Conservation (phyloP, 2,113 vertebrate species). For the Helogale parvula region DNA sequence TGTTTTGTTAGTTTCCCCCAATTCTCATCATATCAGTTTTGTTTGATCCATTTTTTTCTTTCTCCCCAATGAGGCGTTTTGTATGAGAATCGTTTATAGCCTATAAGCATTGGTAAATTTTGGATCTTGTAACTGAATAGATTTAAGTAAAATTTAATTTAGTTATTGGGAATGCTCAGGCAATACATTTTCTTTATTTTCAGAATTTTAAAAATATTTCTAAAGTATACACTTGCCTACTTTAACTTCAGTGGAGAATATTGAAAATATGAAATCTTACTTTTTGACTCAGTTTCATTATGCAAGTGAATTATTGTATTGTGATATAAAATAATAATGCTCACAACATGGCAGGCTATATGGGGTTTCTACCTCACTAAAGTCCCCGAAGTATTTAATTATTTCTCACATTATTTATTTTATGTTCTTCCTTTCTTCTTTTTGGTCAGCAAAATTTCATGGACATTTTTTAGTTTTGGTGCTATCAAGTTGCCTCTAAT, state of each 20-base stretch:
- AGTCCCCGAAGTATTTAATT: not conserved
- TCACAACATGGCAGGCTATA: not conserved
- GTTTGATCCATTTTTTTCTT: not conserved
- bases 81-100: not conserved
- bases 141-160: slow-evolving; percentile 29
- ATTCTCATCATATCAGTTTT: slow-evolving; percentile 33
- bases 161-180: not conserved
- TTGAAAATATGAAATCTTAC: not conserved
- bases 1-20: not conserved
- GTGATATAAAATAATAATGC: not conserved
- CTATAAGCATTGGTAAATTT: not conserved
- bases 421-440: not conserved
- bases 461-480: not conserved
- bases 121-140: not conserved
- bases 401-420: slow-evolving; percentile 5
- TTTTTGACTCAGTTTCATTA: slow-evolving; percentile 40
- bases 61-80: slow-evolving; percentile 1
- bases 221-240: not conserved
- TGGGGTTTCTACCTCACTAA: not conserved
- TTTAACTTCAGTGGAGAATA: slow-evolving; percentile 21
- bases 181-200: slow-evolving; percentile 45
- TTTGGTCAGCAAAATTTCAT: slow-evolving; percentile 9
- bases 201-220: slow-evolving; percentile 38
- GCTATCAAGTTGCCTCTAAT: not conserved
- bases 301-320: slow-evolving; percentile 5